These are phyloP conservation scores for Hiodon alosoides DNA, from an alignment of 2,113 vertebrate genomes.

Conservation along the genomic window DNA sequence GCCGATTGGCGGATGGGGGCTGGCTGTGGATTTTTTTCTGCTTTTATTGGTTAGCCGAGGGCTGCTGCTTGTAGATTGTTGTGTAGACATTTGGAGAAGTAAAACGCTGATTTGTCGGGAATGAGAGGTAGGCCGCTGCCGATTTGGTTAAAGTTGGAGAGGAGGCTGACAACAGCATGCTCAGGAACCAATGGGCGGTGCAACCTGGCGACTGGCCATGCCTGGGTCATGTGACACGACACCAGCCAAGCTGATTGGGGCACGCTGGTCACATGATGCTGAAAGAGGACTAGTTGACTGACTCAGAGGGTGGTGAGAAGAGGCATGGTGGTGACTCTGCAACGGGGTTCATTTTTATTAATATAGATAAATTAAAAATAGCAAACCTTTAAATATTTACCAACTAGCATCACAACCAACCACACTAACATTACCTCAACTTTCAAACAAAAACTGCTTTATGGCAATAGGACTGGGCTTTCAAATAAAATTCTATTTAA, in stretches of 20 bases:
- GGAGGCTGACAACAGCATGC: slow-evolving; percentile 98
- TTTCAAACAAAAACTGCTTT: slow-evolving; percentile 30
- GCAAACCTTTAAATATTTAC: slow-evolving; percentile 87
- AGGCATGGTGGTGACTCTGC: slow-evolving; percentile 99
- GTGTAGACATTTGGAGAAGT: slow-evolving; percentile 98
- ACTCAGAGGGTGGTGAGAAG: slow-evolving; percentile 99
- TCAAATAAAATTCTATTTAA: neutral
- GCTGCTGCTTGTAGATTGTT: slow-evolving; percentile 98
- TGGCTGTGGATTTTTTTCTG: slow-evolving; percentile 97
- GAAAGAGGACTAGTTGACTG: slow-evolving; percentile 99
- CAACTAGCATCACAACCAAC: slow-evolving; percentile 62
- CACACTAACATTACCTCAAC: slow-evolving; percentile 34
- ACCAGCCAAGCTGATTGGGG: slow-evolving; percentile 99
- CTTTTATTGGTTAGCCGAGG: slow-evolving; percentile 99
- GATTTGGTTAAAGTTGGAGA: slow-evolving; percentile 99
- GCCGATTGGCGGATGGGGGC: slow-evolving; percentile 85
- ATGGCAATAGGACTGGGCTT: slow-evolving; percentile 30
- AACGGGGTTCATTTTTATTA: slow-evolving; percentile 99
- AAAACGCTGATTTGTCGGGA: slow-evolving; percentile 99
- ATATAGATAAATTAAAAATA: slow-evolving; percentile 93
- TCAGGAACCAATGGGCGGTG: slow-evolving; percentile 99
- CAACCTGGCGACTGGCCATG: slow-evolving; percentile 99
- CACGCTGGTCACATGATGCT: slow-evolving; percentile 99
- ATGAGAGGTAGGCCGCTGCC: slow-evolving; percentile 98
- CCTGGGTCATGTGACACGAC: slow-evolving; percentile 99